phyloP scores from a whole-genome alignment of 1,140 invertebrate genomes.

The silkworm (Bombyx mori) region DNA sequence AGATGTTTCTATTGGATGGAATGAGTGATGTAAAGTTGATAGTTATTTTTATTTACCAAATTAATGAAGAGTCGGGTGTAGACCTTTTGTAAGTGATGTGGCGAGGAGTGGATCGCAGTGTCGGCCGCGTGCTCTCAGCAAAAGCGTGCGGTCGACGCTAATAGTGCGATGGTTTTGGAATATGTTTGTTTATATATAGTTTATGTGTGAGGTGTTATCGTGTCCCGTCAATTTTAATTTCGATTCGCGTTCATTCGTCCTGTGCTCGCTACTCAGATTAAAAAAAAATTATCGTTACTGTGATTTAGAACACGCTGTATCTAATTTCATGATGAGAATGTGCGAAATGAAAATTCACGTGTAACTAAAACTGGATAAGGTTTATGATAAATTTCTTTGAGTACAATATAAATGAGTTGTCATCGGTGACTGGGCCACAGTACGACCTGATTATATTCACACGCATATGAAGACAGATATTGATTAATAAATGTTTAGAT shows the following conservation, averaged over 20 bases:
- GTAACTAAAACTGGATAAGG: too few relatives aligned
- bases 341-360: too few relatives aligned
- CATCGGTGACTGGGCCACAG: too few relatives aligned
- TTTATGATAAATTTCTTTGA: too few relatives aligned
- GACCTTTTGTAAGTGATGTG: constrained; percentile 48
- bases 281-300: background rate
- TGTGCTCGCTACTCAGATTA: constrained; percentile 37
- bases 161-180: constrained; percentile 5
- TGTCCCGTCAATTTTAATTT: constrained; percentile 54
- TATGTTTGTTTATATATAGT: constrained; percentile 55
- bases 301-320: background rate
- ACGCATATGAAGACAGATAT: too few relatives aligned
- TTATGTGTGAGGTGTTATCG: constrained; percentile 56
- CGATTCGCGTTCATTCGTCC: constrained; percentile 54
- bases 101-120: constrained; percentile 32
- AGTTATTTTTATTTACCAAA: constrained; percentile 66
- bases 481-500: too few relatives aligned
- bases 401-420: too few relatives aligned
- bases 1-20: constrained; percentile 64
- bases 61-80: constrained; percentile 44
- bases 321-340: too few relatives aligned
- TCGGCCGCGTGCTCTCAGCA: constrained; percentile 2
- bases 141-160: background rate
- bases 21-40: constrained; percentile 31
- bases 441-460: too few relatives aligned